A percentile compares a stretch with the other conserved stretches of the same genome.
These are phyloP conservation scores for Paguma larvata DNA, from an alignment of 2,797 vertebrate genomes.

Conservation along the genomic window DNA sequence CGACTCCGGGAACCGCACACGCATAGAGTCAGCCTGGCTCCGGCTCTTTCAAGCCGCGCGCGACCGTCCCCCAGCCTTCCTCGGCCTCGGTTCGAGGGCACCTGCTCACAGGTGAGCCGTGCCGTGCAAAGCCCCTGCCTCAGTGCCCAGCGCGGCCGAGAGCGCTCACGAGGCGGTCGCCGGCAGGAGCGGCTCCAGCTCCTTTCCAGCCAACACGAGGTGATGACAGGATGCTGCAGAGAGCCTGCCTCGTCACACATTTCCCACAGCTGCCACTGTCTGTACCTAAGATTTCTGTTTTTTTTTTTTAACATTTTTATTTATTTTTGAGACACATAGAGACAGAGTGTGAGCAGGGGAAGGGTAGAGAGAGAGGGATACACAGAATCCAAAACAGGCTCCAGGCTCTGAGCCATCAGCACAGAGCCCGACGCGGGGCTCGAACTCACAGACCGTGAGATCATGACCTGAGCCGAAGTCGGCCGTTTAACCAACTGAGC, in stretches of 20 bases:
- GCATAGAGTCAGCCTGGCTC: too few relatives aligned
- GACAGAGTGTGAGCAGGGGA: too few relatives aligned
- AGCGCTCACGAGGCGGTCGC: not conserved
- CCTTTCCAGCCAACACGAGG: not conserved
- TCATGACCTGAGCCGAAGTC: too few relatives aligned
- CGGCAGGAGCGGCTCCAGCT: not conserved
- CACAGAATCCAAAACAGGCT: too few relatives aligned
- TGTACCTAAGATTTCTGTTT: not conserved
- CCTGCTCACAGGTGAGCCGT: not conserved
- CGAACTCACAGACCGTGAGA: too few relatives aligned
- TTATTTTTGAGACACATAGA: too few relatives aligned
- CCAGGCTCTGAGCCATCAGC: too few relatives aligned
- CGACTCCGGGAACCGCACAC: not conserved
- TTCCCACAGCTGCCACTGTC: not conserved
- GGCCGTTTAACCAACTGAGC: too few relatives aligned
- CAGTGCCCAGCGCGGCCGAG: accelerated
- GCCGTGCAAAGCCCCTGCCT: not conserved
- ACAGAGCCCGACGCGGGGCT: too few relatives aligned
- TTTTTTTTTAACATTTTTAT: not conserved
- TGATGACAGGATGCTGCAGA: not conserved
- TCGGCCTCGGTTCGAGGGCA: not conserved
- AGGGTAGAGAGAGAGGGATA: too few relatives aligned
- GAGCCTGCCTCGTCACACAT: not conserved
- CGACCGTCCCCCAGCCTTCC: not conserved
- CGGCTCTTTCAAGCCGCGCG: not conserved